Evolutionary conservation across 2,888 invertebrate genomes (phyloP), one percentile per base, ranked within the genome.

Genomic region (Muscina levida): DNA sequence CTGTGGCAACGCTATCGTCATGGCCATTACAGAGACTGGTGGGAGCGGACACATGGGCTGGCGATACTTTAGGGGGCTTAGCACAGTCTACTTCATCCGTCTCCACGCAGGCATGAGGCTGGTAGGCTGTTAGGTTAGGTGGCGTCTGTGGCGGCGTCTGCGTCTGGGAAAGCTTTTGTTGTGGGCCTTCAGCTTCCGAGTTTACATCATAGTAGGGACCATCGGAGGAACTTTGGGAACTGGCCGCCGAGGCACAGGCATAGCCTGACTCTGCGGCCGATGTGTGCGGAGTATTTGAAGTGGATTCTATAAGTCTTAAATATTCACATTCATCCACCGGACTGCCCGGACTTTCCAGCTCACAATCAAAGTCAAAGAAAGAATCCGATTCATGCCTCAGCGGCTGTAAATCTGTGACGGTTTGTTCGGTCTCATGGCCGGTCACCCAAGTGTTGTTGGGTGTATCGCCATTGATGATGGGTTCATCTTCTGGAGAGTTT

Each of bases 271-370:
- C 93, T 84, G 88, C 88, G 78, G 87, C 91, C 84, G 88, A 90
- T 80, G 88, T 90, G 82, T 91, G 92, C 26, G 92, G 90, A 79
- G 91, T 91, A 82, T 91, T 92, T 84, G 92, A 92, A 85, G 92
- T 92, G 85, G 92, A 93, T 90, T 86, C 91, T 85, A 91, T 90
- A 62, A 91, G 85, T 82, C 90, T 88, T 77, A 92, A 91, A 77
- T 92, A 91, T 88, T 93, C 93, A 83, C 91, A 91, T 84, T 93
- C 92, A 82, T 94, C 95, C 65, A 92, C 93, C 0, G 95, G 95
- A 84, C 95, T 95, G 66, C 93, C 93, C 0, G 95, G 94, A 80
- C 93, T 94, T 82, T 94, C 94, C 91, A 93, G 91, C 84, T 93
- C 93, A 84, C 93, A 91, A 85, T 93, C 93, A 84, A 94, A 93